A percentile compares a stretch with the other conserved stretches of the same genome.
Conservation (phyloP, 2,797 vertebrate species). For the Aselliscus stoliczkanus region DNA sequence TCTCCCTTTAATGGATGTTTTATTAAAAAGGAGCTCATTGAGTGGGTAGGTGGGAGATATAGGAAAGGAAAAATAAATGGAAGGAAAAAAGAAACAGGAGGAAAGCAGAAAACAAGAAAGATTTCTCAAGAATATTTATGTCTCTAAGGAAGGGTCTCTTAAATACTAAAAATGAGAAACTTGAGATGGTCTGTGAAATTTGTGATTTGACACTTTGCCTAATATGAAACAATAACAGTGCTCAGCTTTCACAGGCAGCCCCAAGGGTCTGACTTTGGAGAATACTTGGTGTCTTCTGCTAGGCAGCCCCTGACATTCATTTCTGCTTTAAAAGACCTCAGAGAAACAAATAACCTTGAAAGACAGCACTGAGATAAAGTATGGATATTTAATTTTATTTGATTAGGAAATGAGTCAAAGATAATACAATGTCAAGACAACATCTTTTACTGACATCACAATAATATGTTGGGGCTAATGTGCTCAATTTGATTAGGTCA, state of each 20-base stretch:
- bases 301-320: not conserved
- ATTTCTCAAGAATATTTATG: not conserved
- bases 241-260: not conserved
- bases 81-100: not conserved
- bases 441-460: not conserved
- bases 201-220: not conserved
- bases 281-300: not conserved
- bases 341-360: not conserved
- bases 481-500: not conserved
- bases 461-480: not conserved
- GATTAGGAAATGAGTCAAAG: conserved; percentile 14
- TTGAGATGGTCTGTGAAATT: not conserved
- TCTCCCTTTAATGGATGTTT: not conserved
- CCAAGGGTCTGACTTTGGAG: not conserved
- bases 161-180: conserved; percentile 10
- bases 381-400: conserved; percentile 10
- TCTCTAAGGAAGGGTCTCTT: not conserved
- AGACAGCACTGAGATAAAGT: not conserved
- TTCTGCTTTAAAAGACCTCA: conserved; percentile 21
- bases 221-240: not conserved
- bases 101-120: not conserved
- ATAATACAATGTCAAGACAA: not conserved
- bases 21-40: not conserved
- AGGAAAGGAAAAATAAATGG: not conserved
- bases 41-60: not conserved